These are phyloP conservation scores for Megaustenia siamemsis DNA, from an alignment of 2,888 invertebrate genomes.

Conservation along the genomic window DNA sequence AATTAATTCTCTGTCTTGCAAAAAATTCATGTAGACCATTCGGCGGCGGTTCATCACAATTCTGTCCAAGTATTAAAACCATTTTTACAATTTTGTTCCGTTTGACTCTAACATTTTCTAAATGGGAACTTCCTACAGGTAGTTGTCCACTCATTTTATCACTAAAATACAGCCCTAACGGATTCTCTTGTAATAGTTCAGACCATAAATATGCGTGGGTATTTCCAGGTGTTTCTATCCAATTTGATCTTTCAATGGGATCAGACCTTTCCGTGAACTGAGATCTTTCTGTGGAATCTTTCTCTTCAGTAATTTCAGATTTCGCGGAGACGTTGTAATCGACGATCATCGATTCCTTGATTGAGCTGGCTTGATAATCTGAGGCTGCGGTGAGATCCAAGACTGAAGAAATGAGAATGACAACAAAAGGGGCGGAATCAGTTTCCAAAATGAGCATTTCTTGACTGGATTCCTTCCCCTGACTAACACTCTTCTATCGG, in stretches of 20 bases:
- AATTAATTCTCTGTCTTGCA: constrained; percentile 38
- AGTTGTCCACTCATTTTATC: constrained; percentile 4
- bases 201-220: background rate
- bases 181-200: constrained; percentile 6
- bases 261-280: background rate
- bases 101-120: background rate
- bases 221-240: too few relatives aligned
- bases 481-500: background rate
- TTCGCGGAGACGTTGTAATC: background rate
- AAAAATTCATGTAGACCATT: constrained; percentile 3
- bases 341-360: too few relatives aligned
- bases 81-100: background rate
- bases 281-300: background rate
- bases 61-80: constrained; percentile 34
- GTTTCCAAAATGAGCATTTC: constrained; percentile 29
- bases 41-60: background rate
- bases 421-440: background rate
- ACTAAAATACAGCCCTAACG: constrained; percentile 19
- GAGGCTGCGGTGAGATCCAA: background rate
- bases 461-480: constrained; percentile 10
- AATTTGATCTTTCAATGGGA: background rate
- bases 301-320: background rate
- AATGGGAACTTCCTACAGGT: background rate
- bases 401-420: background rate
- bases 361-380: too few relatives aligned